Base-by-base conservation (phyloP, 2,888 invertebrate species). In the Dasysyrphus tricinctus region DNA sequence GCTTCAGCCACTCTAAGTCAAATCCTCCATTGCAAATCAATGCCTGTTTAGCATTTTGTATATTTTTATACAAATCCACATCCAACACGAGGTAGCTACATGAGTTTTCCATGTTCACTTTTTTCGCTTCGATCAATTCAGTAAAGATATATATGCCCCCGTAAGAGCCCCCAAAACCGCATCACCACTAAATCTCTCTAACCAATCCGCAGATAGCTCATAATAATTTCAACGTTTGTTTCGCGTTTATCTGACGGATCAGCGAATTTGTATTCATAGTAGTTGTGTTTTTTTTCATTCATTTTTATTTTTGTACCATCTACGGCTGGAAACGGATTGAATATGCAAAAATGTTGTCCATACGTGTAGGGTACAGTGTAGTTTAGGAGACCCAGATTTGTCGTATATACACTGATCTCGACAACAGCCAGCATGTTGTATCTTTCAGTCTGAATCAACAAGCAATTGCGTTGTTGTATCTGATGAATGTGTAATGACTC, bases 401-500 rank as follows among this genome's bases (percentile, higher is more conserved):
- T 75, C 39, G 42, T 78, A 73, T 72, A 56, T 32, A 32, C 14
- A n/a, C 11, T 47, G 61, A 47, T 74, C 70, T 76, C 51, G 5
- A 47, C 24, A 51, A 44, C 57, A 14, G 32, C 29, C n/a, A 5
- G 16, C 44, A 24, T 24, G 76, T 70, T 59, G 37, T 37, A 65
- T 72, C 56, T 57, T 57, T 49, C 11, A 56, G 73, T 6, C 34
- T 42, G 37, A 61, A 2, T 61, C 61, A 11, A 70, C 61, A 61
- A 61, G 73, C 67, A 59, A 69, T 49, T 42, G 54, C 37, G 19
- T 51, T 51, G 32, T 70, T 65, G 65, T 73, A 67, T 85, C 76
- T 86, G 86, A 86, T 82, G 86, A 82, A 86, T 86, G 78, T 78
- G 75, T 82, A 86, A 86, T 86, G 82, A 82, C 29, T 65, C 65